Conservation (phyloP, 2,113 vertebrate genomes). For the Origma solitaria region DNA sequence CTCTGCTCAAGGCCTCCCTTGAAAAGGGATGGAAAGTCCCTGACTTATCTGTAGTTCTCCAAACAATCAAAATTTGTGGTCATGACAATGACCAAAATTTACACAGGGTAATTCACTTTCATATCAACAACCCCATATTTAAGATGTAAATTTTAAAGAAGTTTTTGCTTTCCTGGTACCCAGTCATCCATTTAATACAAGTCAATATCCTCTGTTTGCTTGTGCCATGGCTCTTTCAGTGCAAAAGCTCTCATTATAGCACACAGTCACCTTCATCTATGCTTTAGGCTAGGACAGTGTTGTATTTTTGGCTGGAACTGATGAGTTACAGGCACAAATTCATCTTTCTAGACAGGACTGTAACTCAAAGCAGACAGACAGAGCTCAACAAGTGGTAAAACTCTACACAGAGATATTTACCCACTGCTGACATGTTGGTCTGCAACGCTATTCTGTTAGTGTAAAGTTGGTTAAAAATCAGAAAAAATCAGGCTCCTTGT, state of each 20-base stretch:
- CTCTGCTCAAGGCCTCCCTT: neutral
- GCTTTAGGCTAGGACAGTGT: neutral
- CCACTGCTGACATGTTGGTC: neutral
- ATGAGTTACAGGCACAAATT: neutral
- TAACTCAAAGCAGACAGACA: neutral
- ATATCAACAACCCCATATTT: neutral
- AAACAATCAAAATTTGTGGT: neutral
- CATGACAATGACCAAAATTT: neutral
- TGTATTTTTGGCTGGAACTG: neutral
- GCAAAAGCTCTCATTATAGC: neutral
- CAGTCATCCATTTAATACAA: neutral
- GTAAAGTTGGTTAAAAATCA: rapidly evolving
- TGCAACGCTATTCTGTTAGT: neutral
- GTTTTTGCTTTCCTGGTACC: neutral
- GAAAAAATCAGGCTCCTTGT: neutral
- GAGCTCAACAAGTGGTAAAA: neutral
- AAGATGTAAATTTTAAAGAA: neutral
- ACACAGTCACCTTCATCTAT: neutral
- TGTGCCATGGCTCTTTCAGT: neutral
- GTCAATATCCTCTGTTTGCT: neutral
- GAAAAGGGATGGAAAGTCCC: neutral
- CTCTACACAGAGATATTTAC: neutral
- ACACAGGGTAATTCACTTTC: neutral
- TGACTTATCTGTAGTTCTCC: neutral
- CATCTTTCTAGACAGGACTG: neutral